Base-by-base conservation (phyloP, 2,113 vertebrate species). In the Syngnathus typhle region DNA sequence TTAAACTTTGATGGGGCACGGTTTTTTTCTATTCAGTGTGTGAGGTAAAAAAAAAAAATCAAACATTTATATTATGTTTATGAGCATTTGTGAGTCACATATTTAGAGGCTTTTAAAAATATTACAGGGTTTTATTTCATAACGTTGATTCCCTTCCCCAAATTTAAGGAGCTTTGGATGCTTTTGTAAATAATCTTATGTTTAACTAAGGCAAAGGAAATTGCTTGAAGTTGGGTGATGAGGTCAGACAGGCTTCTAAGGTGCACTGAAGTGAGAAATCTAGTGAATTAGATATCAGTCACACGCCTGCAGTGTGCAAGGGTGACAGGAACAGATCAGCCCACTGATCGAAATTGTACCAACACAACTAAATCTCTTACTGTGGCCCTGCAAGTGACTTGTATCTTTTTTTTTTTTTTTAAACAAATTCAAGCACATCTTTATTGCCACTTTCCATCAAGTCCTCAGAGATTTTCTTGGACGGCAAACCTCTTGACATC, bases 241-340 rank as follows among this genome's bases (percentile, higher is more conserved):
- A 58, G 64, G 63, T 60, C 74, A 41, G 11, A 21, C 60, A 70
- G 59, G 78, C 72, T 84, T 68, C 72, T 73, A 63, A 72, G 67
- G 74, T 77, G 83, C 82, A 79, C 65, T 82, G 83, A 80, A 79
- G 83, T 81, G 81, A 82, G 75, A 85, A 85, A 85, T 85, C 62
- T 69, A 76, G 68, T 68, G 71, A 82, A 71, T 83, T 77, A 85
- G 78, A 78, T 86, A 83, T 85, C 81, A 85, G 78, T 85, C 82
- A 79, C 68, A 46, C 78, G 76, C 75, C 78, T 77, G 63, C 74
- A 76, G 60, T 71, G 81, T 41, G 70, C 75, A 51, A 65, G 70
- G 46, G 77, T 54, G 67, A 77, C 72, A 80, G 74, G 67, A 79
- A 68, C 72, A 61, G 67, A 70, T 49, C 68, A 0, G 65, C 38